A percentile compares a stretch with the other conserved stretches of the same genome.
These are phyloP conservation scores for Drosophila carrolli DNA, from an alignment of 1,140 invertebrate species.

Conservation along the genomic window DNA sequence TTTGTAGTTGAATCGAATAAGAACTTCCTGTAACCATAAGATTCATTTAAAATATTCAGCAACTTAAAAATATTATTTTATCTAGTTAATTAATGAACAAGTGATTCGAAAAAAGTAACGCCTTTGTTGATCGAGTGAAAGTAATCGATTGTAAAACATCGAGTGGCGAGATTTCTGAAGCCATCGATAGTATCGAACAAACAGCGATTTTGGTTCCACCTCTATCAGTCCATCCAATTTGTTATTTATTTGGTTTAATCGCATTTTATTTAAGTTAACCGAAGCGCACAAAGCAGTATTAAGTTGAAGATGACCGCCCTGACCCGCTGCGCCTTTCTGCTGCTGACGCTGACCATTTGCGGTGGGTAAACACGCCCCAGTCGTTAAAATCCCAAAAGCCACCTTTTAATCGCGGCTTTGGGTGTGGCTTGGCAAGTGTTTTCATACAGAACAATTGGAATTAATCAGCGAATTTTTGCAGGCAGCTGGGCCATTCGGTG, in stretches of 20 bases:
- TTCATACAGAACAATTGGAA: slow-evolving; percentile 5
- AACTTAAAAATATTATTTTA: too few relatives aligned
- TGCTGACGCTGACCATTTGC: slow-evolving; percentile 52
- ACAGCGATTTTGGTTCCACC: too few relatives aligned
- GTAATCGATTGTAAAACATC: too few relatives aligned
- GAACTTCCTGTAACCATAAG: too few relatives aligned
- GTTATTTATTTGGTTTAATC: slow-evolving; percentile 47
- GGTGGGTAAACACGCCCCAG: slow-evolving; percentile 26
- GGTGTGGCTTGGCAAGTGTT: slow-evolving; percentile 62
- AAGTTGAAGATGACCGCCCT: slow-evolving; percentile 38
- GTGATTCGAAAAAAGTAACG: too few relatives aligned
- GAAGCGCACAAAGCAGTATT: slow-evolving; percentile 14
- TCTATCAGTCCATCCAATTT: slow-evolving; percentile 16
- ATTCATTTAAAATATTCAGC: too few relatives aligned
- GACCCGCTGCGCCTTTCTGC: slow-evolving; percentile 42
- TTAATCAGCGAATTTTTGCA: slow-evolving; percentile 21
- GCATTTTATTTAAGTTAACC: slow-evolving; percentile 39
- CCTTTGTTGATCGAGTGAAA: too few relatives aligned
- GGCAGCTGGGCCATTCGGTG: slow-evolving; percentile 87
- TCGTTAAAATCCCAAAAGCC: background rate
- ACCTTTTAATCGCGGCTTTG: slow-evolving; percentile 29
- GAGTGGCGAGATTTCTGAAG: too few relatives aligned
- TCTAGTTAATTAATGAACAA: too few relatives aligned
- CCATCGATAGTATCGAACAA: too few relatives aligned
- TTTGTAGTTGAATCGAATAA: too few relatives aligned